Percentiles rank a stretch among this genome's conserved stretches.
Conservation (phyloP, 2,113 vertebrate genomes). For the Kobus ellipsiprymnus region DNA sequence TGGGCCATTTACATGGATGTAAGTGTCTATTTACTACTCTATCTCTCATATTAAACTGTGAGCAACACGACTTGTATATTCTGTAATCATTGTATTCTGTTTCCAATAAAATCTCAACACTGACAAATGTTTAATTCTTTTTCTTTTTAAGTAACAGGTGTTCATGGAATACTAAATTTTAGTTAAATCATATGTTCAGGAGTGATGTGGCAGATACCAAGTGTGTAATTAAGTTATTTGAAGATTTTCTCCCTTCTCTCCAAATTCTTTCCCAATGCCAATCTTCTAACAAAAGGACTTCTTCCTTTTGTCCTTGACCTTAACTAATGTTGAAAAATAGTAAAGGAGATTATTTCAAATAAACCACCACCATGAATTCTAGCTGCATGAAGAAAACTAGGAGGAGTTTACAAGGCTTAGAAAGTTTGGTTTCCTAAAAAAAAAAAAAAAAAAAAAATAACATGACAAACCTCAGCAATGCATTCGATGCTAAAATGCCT, state of each 20-base stretch:
- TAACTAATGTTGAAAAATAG: not conserved
- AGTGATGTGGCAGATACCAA: not conserved
- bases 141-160: not conserved
- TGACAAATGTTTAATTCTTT: not conserved
- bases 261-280: not conserved
- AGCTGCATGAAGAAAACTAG: conserved; percentile 2
- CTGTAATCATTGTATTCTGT: not conserved
- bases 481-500: not conserved
- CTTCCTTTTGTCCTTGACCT: not conserved
- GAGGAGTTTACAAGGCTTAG: not conserved
- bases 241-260: not conserved
- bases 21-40: not conserved
- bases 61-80: not conserved
- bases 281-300: not conserved
- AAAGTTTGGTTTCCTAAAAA: conserved; percentile 3
- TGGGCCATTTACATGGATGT: not conserved
- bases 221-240: not conserved
- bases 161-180: not conserved
- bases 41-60: not conserved
- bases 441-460: not conserved
- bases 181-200: not conserved
- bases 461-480: not conserved
- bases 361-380: not conserved
- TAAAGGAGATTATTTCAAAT: not conserved
- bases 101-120: not conserved